Conservation (phyloP, 2,888 invertebrate species). For the Oscheius sp. region DNA sequence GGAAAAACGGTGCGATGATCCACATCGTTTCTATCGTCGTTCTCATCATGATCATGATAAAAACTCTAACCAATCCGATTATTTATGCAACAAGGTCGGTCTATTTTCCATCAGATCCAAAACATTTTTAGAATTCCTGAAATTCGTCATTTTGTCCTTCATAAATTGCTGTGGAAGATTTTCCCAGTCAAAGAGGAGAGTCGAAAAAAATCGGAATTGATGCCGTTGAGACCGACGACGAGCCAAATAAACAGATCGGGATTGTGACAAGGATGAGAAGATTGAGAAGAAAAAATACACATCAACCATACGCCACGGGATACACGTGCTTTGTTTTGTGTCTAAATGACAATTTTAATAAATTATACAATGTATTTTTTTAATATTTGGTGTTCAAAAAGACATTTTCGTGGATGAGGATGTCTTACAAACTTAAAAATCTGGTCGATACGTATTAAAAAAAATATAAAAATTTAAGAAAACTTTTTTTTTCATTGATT, state of each 20-base stretch:
- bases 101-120: not conserved
- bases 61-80: constrained; percentile 78
- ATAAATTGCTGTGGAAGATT: constrained; percentile 42
- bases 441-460: no score
- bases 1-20: constrained; percentile 29
- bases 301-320: no score
- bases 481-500: no score
- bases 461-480: no score
- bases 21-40: constrained; percentile 71
- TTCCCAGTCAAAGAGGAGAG: constrained; percentile 36
- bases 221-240: not conserved
- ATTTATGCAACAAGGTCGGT: constrained; percentile 75
- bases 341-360: no score
- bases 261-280: no score
- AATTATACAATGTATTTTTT: no score
- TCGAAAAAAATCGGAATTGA: constrained; percentile 15
- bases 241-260: not conserved
- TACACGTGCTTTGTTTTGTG: no score
- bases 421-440: no score
- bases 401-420: no score
- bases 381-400: no score
- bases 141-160: constrained; percentile 52
- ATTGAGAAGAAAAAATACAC: no score
- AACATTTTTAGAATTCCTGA: constrained; percentile 49
- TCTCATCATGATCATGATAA: constrained; percentile 75